Base-by-base conservation (phyloP, 2,797 vertebrate genomes). In the Myotis vivesi region DNA sequence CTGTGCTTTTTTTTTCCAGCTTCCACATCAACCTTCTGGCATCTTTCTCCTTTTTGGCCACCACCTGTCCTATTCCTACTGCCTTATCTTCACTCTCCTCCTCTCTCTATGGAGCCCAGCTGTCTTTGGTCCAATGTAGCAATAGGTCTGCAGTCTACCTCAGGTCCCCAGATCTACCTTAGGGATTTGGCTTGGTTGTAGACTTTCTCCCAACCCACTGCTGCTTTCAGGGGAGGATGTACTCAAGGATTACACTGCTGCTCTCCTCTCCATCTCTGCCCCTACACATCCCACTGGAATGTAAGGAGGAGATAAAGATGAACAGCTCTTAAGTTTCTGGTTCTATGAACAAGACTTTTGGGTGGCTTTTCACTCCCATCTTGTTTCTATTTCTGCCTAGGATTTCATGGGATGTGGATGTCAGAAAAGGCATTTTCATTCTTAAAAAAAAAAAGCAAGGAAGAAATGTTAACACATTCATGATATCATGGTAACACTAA, bases 391-490 rank as follows among this genome's bases (percentile, higher is more conserved):
- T 92, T 91, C 91, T 83, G 46, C 13, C 30, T 62, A 69, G 11
- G 11, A 55, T 82, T 72, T 69, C 28, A 33, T 57, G 73, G n/a
- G 22, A 69, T 41, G 41, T 77, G 69, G 77, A 16, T 71, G 25
- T 44, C 33, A 57, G 9, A 87, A n/a, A 94, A 92, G 59, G n/a
- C 7, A 28, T 75, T 51, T 88, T 95, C 15, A 83, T 86, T 68
- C 44, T 82, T 89, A 13, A 19, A 68, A 38, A 85, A 49, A 8
- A 91, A 22, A 72, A 72, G 33, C 19, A 41, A 53, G 46, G 20
- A 68, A 76, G 77, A 33, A 30, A 81, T 71, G 25, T 59, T 84
- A 94, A 79, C 89, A 53, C 22, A 33, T 76, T 6, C 33, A 76
- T 80, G 85, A 75, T 59, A 79, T 75, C 66, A 57, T 59, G 64